A percentile compares a stretch with the other conserved stretches of the same genome.
These are phyloP conservation scores for Bergia sp. DNA, from an alignment of 92 coral and sea anemone genomes.

Conservation along the genomic window DNA sequence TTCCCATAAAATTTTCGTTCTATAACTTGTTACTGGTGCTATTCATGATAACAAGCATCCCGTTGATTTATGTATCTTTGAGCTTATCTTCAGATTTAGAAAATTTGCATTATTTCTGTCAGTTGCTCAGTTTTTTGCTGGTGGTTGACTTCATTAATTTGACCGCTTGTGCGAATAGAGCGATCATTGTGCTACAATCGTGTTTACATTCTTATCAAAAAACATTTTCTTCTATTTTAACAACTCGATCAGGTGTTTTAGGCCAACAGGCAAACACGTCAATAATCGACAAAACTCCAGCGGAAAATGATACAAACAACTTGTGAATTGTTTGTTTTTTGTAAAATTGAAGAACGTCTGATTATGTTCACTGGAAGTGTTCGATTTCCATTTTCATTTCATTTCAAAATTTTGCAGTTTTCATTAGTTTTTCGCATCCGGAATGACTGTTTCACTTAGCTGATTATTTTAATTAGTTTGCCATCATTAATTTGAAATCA, in stretches of 20 bases:
- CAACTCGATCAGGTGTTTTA: slow-evolving; percentile 71
- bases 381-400: slow-evolving; percentile 40
- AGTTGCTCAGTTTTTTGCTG: slow-evolving; percentile 48
- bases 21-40: slow-evolving; percentile 8
- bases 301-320: slow-evolving; percentile 42
- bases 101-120: slow-evolving; percentile 6
- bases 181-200: slow-evolving; percentile 46
- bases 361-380: slow-evolving; percentile 47
- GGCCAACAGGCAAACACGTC: slow-evolving; percentile 47
- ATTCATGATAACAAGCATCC: not conserved
- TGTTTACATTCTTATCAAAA: slow-evolving; percentile 70
- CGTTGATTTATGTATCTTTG: slow-evolving; percentile 5
- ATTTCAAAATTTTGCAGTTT: slow-evolving; percentile 64
- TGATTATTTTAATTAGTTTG: slow-evolving; percentile 84
- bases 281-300: slow-evolving; percentile 51
- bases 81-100: slow-evolving; percentile 19
- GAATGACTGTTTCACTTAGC: slow-evolving; percentile 60
- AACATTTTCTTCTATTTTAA: slow-evolving; percentile 67
- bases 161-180: slow-evolving; percentile 58
- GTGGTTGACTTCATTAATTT: slow-evolving; percentile 53
- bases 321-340: slow-evolving; percentile 52
- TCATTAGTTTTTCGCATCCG: slow-evolving; percentile 70
- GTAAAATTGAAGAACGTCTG: slow-evolving; percentile 47
- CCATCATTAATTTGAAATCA: slow-evolving; percentile 81
- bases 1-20: not conserved